Base-by-base conservation (phyloP, 2,888 invertebrate species). In the Cantharis rufa region DNA sequence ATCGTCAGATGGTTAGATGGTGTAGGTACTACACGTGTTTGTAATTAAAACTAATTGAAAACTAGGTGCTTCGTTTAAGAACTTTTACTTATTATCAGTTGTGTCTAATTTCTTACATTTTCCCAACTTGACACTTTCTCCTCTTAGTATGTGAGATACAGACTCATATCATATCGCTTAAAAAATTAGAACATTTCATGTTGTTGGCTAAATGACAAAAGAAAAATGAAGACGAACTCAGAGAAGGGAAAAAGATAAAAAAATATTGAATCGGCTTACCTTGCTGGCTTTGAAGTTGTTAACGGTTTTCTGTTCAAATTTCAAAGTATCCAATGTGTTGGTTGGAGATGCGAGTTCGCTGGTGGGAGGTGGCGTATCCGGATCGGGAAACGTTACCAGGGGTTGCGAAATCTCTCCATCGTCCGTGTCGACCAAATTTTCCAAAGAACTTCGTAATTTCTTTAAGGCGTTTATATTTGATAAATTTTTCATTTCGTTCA, bases 401-500 rank as follows among this genome's bases (percentile, higher is more conserved):
- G 95, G 95, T 80, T 94, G 93, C 16, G 87, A 68, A 9, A 82
- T 85, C 68, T 90, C 90, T 82, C 90, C 90, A 81, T 89, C 88
- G 84, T 90, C 90, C 87, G 91, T 91, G 86, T 94, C 94, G 76
- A 94, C 94, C 82, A 95, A 91, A 85, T 95, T 94, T 88, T 95
- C 95, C 89, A 95, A 90, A 78, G 94, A 94, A 86, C 91, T 93
- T 84, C 93, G 91, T 82, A 94, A 87, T 74, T 85, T 84, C 70
- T 79, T 77, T 62, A 77, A 62, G 2, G 78, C 78, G 72, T 78
- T 82, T 77, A 82, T 83, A 3, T 83, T 83, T 62, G 85, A 80
- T 18, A 94, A 89, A 84, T 93, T 95, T 89, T 95, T 95, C 93
- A 96, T 95, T 90, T 96, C 95, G 79, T 94, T 94, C 88, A 96